Evolutionary conservation across 2,888 invertebrate genomes (phyloP).

Genomic region (Drosophila acutilabella): DNA sequence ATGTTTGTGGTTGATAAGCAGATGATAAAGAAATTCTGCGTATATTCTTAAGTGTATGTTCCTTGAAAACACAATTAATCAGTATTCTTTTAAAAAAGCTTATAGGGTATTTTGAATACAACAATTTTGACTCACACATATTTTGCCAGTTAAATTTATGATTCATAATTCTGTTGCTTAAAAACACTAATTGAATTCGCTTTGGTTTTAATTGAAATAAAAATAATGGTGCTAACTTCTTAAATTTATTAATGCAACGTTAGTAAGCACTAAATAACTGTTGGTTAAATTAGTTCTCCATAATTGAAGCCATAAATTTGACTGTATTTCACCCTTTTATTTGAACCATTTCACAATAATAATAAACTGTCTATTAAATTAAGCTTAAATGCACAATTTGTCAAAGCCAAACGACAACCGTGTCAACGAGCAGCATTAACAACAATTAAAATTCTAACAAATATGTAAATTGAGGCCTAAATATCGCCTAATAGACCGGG

Average conservation of each 20-base stretch:
- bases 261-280: not conserved
- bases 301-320: not conserved
- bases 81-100: no score
- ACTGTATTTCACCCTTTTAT: not conserved
- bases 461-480: constrained; percentile 53
- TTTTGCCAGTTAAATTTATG: not conserved
- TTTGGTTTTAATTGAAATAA: not conserved
- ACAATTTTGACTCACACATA: not conserved
- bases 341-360: not conserved
- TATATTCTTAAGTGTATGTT: no score
- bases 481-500: constrained; percentile 37
- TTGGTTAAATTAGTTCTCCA: not conserved
- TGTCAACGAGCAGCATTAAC: constrained; percentile 6
- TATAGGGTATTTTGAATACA: constrained; percentile 3
- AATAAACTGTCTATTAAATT: constrained; percentile 8
- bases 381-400: constrained; percentile 10
- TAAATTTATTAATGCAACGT: not conserved
- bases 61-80: no score
- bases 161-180: constrained; percentile 10
- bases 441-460: constrained; percentile 21
- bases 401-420: constrained; percentile 17
- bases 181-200: constrained; percentile 1
- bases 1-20: no score
- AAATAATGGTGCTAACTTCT: not conserved
- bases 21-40: no score